Conservation (phyloP, 2,797 vertebrate genomes). For the Emys orbicularis region DNA sequence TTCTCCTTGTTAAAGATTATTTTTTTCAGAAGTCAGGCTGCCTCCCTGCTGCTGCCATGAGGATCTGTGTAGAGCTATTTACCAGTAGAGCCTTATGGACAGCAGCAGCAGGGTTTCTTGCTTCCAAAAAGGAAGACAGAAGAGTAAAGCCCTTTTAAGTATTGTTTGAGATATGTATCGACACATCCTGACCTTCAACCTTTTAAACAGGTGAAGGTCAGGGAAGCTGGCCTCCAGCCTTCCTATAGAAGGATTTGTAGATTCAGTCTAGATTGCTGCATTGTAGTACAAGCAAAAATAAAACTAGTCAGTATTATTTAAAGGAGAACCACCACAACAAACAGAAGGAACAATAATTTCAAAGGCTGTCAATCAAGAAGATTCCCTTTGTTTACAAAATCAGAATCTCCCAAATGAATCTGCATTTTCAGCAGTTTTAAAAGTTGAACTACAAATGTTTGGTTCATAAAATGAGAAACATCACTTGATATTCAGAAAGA, state of each 20-base stretch:
- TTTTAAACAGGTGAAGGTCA: background rate
- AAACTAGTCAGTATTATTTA: background rate
- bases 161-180: background rate
- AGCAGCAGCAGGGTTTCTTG: background rate
- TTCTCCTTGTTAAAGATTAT: accelerated
- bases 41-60: background rate
- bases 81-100: background rate
- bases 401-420: background rate
- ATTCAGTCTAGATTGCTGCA: background rate
- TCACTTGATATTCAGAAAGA: background rate
- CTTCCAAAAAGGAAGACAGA: background rate
- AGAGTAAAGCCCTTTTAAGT: background rate
- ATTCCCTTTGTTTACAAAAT: background rate
- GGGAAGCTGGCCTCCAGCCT: background rate
- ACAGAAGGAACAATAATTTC: background rate
- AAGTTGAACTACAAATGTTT: background rate
- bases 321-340: background rate
- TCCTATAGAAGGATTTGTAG: background rate
- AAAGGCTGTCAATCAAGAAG: background rate
- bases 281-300: background rate
- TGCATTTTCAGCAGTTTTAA: accelerated
- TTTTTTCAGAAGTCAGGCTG: background rate
- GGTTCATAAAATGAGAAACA: background rate
- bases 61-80: background rate
- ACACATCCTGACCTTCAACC: background rate